Conservation (phyloP, 2,113 vertebrate genomes). For the Atrichornis clamosus region DNA sequence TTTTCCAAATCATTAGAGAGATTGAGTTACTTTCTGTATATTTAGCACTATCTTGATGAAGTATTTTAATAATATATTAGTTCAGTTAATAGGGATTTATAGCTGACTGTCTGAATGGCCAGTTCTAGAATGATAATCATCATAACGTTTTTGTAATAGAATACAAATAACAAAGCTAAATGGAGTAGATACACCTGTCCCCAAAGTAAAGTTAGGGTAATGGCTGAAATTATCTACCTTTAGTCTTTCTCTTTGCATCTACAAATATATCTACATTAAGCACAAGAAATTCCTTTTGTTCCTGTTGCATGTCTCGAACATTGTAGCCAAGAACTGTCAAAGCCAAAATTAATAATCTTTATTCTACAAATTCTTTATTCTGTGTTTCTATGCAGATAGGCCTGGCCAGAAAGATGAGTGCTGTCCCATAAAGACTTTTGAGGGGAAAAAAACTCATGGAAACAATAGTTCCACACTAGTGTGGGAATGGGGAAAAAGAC, state of each 20-base stretch:
- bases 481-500: background rate
- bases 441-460: background rate
- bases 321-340: background rate
- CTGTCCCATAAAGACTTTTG: background rate
- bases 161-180: background rate
- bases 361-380: background rate
- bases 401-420: background rate
- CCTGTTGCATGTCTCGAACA: background rate
- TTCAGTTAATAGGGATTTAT: background rate
- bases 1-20: background rate
- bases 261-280: background rate
- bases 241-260: background rate
- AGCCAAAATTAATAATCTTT: background rate
- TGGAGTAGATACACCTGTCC: background rate
- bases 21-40: background rate
- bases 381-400: background rate
- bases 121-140: background rate
- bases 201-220: background rate
- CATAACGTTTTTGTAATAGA: background rate
- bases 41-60: background rate
- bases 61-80: background rate
- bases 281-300: background rate
- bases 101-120: background rate
- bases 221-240: background rate
- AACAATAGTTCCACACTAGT: background rate